Base-by-base conservation (phyloP, 2,113 vertebrate genomes). In the Taurulus bubalis region DNA sequence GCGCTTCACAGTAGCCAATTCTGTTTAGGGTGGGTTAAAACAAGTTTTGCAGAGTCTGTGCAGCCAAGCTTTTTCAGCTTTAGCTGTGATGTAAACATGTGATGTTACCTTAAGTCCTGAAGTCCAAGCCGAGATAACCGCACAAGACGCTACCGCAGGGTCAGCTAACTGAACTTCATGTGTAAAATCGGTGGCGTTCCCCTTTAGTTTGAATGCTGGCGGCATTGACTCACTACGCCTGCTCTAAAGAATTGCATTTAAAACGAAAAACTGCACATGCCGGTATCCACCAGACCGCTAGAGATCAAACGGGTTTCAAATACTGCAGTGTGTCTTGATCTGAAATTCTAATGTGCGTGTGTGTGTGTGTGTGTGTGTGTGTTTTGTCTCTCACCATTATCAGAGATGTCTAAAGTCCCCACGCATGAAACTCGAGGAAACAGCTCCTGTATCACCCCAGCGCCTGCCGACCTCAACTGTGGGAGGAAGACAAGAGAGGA, bases 371-470 rank as follows among this genome's bases (percentile, higher is more conserved):
- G 47, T 49, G 47, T 49, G 47, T 49, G 47, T 49, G 18, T 49
- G 18, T 49, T 16, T 18, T 2, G 24, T 56, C 56, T 90, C 95
- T 96, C 86, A 98, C 97, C 96, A 6, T 98, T 98, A 89, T 98
- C 97, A 0, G 97, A 97, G 75, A 98, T 94, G 88, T 98, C 96
- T 38, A 98, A 93, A 72, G 96, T 96, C 78, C 94, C 95, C 76
- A 98, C 91, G 42, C 96, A 96, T 10, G 94, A 95, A 71, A 97
- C 95, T 14, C 96, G 92, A 45, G 95, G 95, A 82, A 98, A 94
- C 70, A 96, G 95, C 79, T 98, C 97, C 90, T 97, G 96, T 82
- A 98, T 95, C 79, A 97, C 95, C 15, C 95, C 96, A 15, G 97
- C 96, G 79, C 97, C 97, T 0, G 95, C 94, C 55, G 97, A 95